phyloP scores from a whole-genome alignment of 2,797 vertebrate genomes.

The Mormyrops boulengeri region DNA sequence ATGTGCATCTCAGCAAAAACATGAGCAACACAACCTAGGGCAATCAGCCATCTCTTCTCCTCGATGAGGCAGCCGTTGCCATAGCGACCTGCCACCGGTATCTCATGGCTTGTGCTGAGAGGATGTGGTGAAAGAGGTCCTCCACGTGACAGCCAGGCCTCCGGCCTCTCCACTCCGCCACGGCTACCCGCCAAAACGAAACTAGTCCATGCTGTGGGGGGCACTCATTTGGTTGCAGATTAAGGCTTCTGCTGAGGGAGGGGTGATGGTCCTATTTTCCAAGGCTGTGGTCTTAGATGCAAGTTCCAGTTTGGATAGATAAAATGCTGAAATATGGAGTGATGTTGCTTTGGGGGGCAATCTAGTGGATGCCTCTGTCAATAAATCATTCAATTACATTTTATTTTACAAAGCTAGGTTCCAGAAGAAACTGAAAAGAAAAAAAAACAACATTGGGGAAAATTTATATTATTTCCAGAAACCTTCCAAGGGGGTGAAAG shows the following conservation, averaged over 20 bases:
- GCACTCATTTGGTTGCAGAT: not conserved
- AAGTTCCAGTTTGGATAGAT: not conserved
- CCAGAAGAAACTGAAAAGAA: not conserved
- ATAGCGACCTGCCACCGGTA: constrained; percentile 41
- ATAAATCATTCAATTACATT: not conserved
- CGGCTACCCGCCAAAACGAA: not conserved
- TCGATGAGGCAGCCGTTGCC: constrained; percentile 41
- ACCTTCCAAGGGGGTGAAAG: not conserved
- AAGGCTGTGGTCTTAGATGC: not conserved
- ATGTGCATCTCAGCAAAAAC: constrained; percentile 28
- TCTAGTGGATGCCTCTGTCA: not conserved
- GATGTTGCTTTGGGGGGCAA: not conserved
- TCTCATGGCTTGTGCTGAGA: constrained; percentile 36
- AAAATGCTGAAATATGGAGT: not conserved
- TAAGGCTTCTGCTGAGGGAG: not conserved
- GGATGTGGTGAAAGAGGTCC: constrained; percentile 37
- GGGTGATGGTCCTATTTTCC: not conserved
- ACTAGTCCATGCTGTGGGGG: not conserved
- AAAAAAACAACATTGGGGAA: not conserved
- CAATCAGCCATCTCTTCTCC: constrained; percentile 24
- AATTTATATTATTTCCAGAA: not conserved
- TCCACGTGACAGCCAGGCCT: constrained; percentile 47
- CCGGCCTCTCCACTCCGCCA: constrained; percentile 28
- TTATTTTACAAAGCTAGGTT: not conserved
- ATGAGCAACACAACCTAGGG: constrained; percentile 23